Percentiles rank a stretch among this genome's conserved stretches.
Conservation (phyloP, 1,140 invertebrate species). For the Cylas formicarius region DNA sequence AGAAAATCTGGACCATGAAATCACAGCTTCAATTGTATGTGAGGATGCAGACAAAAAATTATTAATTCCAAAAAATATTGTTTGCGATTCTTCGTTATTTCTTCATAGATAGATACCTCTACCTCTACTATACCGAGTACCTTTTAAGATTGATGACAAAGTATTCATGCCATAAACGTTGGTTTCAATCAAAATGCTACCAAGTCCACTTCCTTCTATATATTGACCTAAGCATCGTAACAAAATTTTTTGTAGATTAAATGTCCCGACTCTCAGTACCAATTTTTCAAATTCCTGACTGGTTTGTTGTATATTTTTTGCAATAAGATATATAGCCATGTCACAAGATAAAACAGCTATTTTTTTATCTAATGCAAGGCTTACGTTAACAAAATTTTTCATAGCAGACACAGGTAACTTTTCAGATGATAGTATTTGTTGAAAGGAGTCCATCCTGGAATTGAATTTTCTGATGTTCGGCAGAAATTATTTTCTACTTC, state of each 20-base stretch:
- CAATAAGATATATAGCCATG: slow-evolving; percentile 17
- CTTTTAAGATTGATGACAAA: slow-evolving; percentile 15
- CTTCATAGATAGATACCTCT: no score
- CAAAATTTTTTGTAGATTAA: slow-evolving; percentile 16
- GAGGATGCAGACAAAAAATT: slow-evolving; percentile 7
- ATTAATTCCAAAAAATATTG: no score
- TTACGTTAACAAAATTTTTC: slow-evolving; percentile 20
- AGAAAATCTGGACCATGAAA: slow-evolving; percentile 11
- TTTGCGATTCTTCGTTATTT: no score
- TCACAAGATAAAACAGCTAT: slow-evolving; percentile 14
- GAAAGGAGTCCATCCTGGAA: slow-evolving; percentile 18
- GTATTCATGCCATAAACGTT: slow-evolving; percentile 18
- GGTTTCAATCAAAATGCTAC: slow-evolving; percentile 13
- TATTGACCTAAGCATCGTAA: slow-evolving; percentile 20
- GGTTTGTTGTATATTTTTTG: slow-evolving; percentile 16
- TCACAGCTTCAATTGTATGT: slow-evolving; percentile 5
- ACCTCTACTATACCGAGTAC: slow-evolving; percentile 19
- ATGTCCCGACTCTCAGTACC: slow-evolving; percentile 1
- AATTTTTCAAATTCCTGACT: slow-evolving; percentile 12
- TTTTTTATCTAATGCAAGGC: slow-evolving; percentile 13
- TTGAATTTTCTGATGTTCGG: slow-evolving; percentile 12
- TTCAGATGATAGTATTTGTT: slow-evolving; percentile 19
- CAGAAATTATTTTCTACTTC: slow-evolving; percentile 12
- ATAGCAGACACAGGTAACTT: slow-evolving; percentile 13
- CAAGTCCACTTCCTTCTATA: slow-evolving; percentile 21